Conservation (phyloP, 2,888 invertebrate species). For the Barypeithes pellucidus region DNA sequence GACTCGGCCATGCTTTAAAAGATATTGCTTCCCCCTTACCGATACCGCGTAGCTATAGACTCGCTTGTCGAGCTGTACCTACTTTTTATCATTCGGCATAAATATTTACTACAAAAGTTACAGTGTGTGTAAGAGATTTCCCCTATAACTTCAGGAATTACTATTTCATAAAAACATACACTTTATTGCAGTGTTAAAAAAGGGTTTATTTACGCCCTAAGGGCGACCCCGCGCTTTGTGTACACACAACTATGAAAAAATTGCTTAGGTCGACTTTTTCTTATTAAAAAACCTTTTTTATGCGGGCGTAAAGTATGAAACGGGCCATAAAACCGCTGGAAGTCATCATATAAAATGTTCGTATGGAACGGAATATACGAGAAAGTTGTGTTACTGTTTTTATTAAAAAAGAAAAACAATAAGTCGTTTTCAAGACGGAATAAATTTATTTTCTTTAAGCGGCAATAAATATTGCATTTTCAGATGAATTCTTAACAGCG, state of each 20-base stretch:
- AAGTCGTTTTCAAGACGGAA: neutral
- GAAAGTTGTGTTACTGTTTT: neutral
- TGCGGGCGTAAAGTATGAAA: slow-evolving; percentile 7
- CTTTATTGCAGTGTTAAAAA: slow-evolving; percentile 68
- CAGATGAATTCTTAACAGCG: no score
- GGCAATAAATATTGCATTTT: no score
- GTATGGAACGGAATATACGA: neutral
- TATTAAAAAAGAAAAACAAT: neutral
- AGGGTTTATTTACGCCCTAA: slow-evolving; percentile 62
- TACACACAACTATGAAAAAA: slow-evolving; percentile 38
- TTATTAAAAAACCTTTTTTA: slow-evolving; percentile 30
- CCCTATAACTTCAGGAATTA: slow-evolving; percentile 62
- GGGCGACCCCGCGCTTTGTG: slow-evolving; percentile 41
- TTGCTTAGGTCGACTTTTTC: slow-evolving; percentile 34
- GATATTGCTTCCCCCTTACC: no score
- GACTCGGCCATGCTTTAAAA: no score
- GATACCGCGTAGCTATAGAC: no score
- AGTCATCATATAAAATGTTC: slow-evolving; percentile 3
- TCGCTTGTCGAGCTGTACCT: no score
- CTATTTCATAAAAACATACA: slow-evolving; percentile 66
- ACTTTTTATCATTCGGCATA: no score
- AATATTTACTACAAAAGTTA: slow-evolving; percentile 3
- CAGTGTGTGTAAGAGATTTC: neutral
- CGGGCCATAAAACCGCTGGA: slow-evolving; percentile 7
- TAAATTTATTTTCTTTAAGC: no score